Evolutionary conservation across 2,113 vertebrate species (phyloP), one percentile per base, ranked within the genome.

Genomic region (Delphinapterus leucas): DNA sequence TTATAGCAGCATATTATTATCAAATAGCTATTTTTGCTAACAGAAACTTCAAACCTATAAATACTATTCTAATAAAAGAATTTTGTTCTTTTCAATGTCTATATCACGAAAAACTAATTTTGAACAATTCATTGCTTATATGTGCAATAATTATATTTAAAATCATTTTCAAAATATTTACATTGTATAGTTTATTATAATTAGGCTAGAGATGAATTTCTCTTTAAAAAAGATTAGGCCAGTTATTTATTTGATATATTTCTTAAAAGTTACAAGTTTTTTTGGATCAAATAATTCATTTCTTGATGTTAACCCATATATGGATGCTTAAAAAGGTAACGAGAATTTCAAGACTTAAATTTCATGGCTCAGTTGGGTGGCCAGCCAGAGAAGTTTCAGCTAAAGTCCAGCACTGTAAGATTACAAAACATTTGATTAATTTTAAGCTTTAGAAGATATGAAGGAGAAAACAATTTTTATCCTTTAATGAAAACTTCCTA

Each of bases 261-360:
- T 88, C 47, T 96, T 76, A 73, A 93, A 68, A 38, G 26, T 65
- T 93, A 53, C 1, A 67, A n/a, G 2, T 53, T 23, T 47, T 85
- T 83, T 70, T 5, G 9, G 38, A 87, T 68, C 6, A 87, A 77
- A 89, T 77, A 87, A 92, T 80, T 38, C 4, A 53, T 79, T 74
- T 94, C 10, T 83, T 85, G n/a, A 73, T 88, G 44, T 88, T 36
- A 89, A 44, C 2, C 17, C 26, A 49, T 60, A 58, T 2, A 65
- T 8, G 85, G 14, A 31, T 53, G 8, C 70, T 91, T 96, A 33
- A 49, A 97, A 96, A 93, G 17, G 9, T 90, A 49, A 44, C n/a
- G 41, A 91, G n/a, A 87, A 94, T 84, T 96, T 68, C 23, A 70
- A 77, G 70, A 83, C 31, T 88, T 82, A 74, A 85, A 81, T 92